Conservation (phyloP, 2,888 invertebrate genomes). For the Anthrax anthrax region DNA sequence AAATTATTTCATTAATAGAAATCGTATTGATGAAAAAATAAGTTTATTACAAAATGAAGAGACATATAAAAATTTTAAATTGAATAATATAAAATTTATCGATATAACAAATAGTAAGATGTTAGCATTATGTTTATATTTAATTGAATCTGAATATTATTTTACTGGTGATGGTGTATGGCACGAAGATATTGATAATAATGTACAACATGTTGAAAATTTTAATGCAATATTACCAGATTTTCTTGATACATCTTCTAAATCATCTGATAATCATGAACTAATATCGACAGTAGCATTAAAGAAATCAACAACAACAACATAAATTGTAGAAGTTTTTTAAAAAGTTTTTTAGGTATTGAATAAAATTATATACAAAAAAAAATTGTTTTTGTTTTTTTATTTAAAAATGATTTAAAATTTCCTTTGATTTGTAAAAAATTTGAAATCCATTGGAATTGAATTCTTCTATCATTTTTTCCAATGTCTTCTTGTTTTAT, state of each 20-base stretch:
- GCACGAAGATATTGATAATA: conserved; percentile 28
- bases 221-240: conserved; percentile 30
- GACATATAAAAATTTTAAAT: conserved; percentile 19
- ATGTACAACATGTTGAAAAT: conserved; percentile 15
- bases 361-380: no score
- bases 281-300: no score
- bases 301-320: no score
- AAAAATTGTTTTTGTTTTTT: no score
- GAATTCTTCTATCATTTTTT: no score
- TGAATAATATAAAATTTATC: conserved; percentile 20
- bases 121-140: conserved; percentile 52
- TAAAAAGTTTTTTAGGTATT: no score
- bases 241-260: conserved; percentile 27
- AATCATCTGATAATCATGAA: no score
- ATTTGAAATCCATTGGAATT: no score
- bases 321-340: no score
- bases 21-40: conserved; percentile 28
- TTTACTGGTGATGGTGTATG: conserved; percentile 66
- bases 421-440: no score
- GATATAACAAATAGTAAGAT: conserved; percentile 37
- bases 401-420: no score
- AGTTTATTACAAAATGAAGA: conserved; percentile 17
- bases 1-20: conserved; percentile 15
- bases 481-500: no score
- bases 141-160: conserved; percentile 55